phyloP scores from a whole-genome alignment of 1,140 invertebrate genomes.

The Bombus haemorrhoidalis region DNA sequence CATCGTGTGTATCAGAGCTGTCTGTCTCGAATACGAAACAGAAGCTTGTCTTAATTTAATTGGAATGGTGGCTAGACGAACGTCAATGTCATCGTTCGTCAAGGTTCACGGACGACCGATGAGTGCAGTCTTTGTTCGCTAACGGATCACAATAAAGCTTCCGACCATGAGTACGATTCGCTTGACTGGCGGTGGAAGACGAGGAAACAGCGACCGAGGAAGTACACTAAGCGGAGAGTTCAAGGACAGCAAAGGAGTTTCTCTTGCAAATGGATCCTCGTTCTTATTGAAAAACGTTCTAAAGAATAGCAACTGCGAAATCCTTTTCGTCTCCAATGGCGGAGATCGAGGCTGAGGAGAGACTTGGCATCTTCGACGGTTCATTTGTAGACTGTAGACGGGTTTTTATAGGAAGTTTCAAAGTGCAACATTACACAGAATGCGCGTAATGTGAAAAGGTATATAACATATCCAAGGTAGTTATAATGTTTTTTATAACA shows the following conservation, averaged over 20 bases:
- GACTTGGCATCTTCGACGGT: not conserved
- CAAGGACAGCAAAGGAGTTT: constrained; percentile 51
- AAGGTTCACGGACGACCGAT: constrained; percentile 34
- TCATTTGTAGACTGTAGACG: not conserved
- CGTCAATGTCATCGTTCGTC: constrained; percentile 27
- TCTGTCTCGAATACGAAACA: not conserved
- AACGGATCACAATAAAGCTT: constrained; percentile 53
- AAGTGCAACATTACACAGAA: too few species aligned
- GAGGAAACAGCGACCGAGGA: constrained; percentile 54
- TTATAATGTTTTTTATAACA: too few species aligned
- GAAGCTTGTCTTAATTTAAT: constrained; percentile 24
- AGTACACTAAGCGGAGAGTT: constrained; percentile 39
- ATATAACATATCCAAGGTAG: too few species aligned
- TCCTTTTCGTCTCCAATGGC: not conserved
- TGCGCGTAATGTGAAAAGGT: too few species aligned
- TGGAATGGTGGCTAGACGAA: constrained; percentile 4
- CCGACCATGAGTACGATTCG: constrained; percentile 58
- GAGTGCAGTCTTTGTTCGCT: constrained; percentile 48
- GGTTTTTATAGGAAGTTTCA: too few species aligned
- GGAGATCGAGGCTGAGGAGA: not conserved
- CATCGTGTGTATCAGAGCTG: not conserved
- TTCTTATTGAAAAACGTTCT: constrained; percentile 24
- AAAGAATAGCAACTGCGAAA: constrained; percentile 7
- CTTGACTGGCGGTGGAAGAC: constrained; percentile 57
- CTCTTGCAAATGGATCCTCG: constrained; percentile 37